Conservation (phyloP, 1,140 invertebrate genomes). For the Lamellibrachia luymesi region DNA sequence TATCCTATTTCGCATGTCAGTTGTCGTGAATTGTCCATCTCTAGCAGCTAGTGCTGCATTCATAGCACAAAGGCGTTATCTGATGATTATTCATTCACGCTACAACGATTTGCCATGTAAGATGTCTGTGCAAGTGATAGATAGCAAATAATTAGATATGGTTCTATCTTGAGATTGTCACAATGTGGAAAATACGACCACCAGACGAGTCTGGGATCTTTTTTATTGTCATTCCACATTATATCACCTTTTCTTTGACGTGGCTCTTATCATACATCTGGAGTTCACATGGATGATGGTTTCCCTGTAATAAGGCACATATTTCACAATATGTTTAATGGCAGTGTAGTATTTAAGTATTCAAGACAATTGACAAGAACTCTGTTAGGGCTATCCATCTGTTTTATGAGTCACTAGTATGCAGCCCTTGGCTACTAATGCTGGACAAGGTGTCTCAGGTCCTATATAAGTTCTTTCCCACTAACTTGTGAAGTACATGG, state of each 20-base stretch:
- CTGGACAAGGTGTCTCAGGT: background rate
- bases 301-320: background rate
- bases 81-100: background rate
- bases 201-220: background rate
- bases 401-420: background rate
- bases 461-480: background rate
- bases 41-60: background rate
- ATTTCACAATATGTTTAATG: slow-evolving; percentile 2
- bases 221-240: background rate
- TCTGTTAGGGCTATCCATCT: background rate
- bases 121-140: background rate
- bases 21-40: background rate
- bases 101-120: background rate
- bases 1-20: background rate
- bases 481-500: background rate
- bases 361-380: background rate
- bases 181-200: background rate
- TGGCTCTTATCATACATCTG: background rate
- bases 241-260: background rate
- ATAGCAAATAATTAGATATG: background rate
- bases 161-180: background rate
- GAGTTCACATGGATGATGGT: background rate
- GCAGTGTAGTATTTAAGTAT: background rate
- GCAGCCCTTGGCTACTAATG: background rate
- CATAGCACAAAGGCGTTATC: background rate